Base-by-base conservation (phyloP, 2,888 invertebrate genomes). In the Parasteatoda lunata region DNA sequence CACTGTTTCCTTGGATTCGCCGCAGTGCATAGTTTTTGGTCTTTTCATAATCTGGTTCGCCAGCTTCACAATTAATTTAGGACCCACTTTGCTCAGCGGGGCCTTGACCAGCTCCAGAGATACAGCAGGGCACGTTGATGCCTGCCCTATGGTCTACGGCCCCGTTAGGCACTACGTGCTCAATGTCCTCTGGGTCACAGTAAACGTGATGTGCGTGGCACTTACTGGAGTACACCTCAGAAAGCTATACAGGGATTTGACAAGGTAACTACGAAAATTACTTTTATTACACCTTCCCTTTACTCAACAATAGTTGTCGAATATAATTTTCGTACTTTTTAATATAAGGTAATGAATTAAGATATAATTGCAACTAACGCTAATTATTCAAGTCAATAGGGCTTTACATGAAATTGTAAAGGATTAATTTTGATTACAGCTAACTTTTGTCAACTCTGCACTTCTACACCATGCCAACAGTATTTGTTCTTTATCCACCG, bases 41-140 rank as follows among this genome's bases (percentile, higher is more conserved):
- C 95, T 96, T 78, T 96, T 96, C 92, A 97, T 97, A 95, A 97
- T 97, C 91, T 97, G 97, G 97, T 97, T 97, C 93, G 96, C 96
- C 79, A 96, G 96, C 88, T 95, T 97, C 91, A 96, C 97, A 77
- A 96, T 97, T 92, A 97, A 97, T 93, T 94, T 97, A 90, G 97
- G 97, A 49, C 96, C 96, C 52, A 96, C 96, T 59, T 96, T 96
- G 93, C 93, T 96, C 91, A 96, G 94, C 91, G 96, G 96, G 76
- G 96, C 96, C 69, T 92, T 96, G 89, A 96, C 96, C 11, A 96
- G 96, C 85, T 96, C 96, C 91, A 95, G 95, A 5, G 92, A 91
- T 89, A 90, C 88, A 11, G 94, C 94, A 15, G 95, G 95, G 90
- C 95, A 96, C 90, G 94, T 96, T 0, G 96, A 96, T 11, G 95